These are phyloP conservation scores for Chrysolina americana DNA, from an alignment of 2,888 invertebrate genomes.

Conservation along the genomic window DNA sequence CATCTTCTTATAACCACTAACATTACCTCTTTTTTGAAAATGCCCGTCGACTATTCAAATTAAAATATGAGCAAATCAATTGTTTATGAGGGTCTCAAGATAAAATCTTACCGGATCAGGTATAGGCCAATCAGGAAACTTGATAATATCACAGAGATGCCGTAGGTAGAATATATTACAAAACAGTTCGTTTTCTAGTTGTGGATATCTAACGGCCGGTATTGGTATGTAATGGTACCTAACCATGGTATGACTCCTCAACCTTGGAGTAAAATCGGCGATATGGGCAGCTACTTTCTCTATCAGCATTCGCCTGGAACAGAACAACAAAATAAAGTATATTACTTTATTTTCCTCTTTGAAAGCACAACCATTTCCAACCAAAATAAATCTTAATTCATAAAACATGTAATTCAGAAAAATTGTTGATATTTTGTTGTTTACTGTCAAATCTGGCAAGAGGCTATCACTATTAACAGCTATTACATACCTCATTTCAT, in stretches of 20 bases:
- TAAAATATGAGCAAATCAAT: too few species aligned
- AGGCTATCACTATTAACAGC: too few species aligned
- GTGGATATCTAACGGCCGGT: constrained; percentile 93
- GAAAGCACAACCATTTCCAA: too few species aligned
- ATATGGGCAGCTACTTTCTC: constrained; percentile 98
- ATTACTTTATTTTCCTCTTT: too few species aligned
- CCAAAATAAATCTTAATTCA: too few species aligned
- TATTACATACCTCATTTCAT: constrained; percentile 86
- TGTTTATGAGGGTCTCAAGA: constrained; percentile 11
- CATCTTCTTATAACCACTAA: too few species aligned
- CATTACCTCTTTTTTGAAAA: too few species aligned
- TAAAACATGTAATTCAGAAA: too few species aligned
- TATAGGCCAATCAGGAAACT: constrained; percentile 98
- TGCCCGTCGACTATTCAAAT: too few species aligned
- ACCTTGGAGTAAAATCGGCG: constrained; percentile 95
- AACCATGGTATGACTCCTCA: constrained; percentile 95
- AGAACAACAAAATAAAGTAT: neutral
- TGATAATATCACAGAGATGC: constrained; percentile 91
- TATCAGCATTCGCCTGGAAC: constrained; percentile 86
- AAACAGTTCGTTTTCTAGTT: constrained; percentile 95
- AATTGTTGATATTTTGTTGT: too few species aligned
- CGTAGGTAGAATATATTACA: constrained; percentile 98
- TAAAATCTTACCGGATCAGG: constrained; percentile 85
- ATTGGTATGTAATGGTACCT: constrained; percentile 96
- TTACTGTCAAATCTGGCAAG: too few species aligned